phyloP scores from a whole-genome alignment of 2,888 invertebrate species.

The Corbicula japonica region DNA sequence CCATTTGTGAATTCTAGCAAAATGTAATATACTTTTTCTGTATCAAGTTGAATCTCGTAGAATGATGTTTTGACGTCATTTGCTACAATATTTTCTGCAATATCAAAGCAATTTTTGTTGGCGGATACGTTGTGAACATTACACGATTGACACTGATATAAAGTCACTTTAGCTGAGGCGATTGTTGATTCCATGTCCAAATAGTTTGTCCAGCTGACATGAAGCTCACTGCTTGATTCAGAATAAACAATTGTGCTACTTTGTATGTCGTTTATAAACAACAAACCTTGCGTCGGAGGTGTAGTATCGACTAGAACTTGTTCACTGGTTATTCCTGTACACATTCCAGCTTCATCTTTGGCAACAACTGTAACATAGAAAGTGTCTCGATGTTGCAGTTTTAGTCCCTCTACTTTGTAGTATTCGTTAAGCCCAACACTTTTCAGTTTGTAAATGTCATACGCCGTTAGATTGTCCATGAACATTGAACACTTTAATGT shows the following conservation, averaged over 20 bases:
- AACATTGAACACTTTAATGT: slow-evolving; percentile 45
- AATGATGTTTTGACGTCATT: slow-evolving; percentile 39
- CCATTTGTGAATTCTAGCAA: slow-evolving; percentile 47
- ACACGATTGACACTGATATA: slow-evolving; percentile 34
- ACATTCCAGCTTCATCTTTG: slow-evolving; percentile 59
- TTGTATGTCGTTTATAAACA: slow-evolving; percentile 32
- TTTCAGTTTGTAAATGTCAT: slow-evolving; percentile 37
- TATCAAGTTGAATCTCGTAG: slow-evolving; percentile 43
- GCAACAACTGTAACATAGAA: slow-evolving; percentile 64
- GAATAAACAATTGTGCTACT: slow-evolving; percentile 11
- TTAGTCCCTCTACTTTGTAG: slow-evolving; percentile 31
- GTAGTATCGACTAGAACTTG: slow-evolving; percentile 59
- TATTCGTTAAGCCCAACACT: slow-evolving; percentile 47
- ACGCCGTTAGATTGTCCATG: slow-evolving; percentile 6
- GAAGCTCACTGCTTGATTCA: slow-evolving; percentile 9
- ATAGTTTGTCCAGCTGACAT: slow-evolving; percentile 45
- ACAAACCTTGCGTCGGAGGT: slow-evolving; percentile 42
- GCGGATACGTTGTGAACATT: not conserved
- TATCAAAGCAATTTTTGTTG: not conserved
- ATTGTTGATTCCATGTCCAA: slow-evolving; percentile 51
- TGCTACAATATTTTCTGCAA: slow-evolving; percentile 7
- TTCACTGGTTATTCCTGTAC: slow-evolving; percentile 32
- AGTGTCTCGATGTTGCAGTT: slow-evolving; percentile 38
- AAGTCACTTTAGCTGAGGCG: slow-evolving; percentile 12
- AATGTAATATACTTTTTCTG: slow-evolving; percentile 43